These are phyloP conservation scores for Amphiprion clarkii DNA, from an alignment of 2,797 vertebrate species.

Conservation along the genomic window DNA sequence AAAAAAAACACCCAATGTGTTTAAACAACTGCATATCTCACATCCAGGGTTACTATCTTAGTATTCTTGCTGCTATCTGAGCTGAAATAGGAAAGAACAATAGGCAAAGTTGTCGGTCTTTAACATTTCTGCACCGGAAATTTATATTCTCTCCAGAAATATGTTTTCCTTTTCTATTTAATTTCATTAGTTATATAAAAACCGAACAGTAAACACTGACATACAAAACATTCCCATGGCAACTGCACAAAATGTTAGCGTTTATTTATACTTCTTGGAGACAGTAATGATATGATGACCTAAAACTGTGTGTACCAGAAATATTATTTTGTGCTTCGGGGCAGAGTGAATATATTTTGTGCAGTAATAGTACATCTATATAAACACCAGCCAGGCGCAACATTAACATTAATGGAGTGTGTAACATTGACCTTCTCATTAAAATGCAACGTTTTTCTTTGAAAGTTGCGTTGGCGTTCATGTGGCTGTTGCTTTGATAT, in stretches of 20 bases:
- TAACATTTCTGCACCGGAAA: neutral
- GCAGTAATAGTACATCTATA: neutral
- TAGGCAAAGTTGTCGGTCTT: neutral
- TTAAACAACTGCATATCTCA: too few species aligned
- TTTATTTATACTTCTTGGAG: neutral
- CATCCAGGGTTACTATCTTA: too few species aligned
- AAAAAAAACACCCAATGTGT: too few species aligned
- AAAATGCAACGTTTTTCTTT: too few species aligned
- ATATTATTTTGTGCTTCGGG: neutral
- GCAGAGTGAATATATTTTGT: neutral
- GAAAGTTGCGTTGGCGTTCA: too few species aligned
- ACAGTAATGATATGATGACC: too few species aligned
- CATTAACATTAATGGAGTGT: too few species aligned
- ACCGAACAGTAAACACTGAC: neutral
- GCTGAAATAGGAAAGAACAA: neutral
- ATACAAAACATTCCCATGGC: neutral
- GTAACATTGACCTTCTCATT: too few species aligned
- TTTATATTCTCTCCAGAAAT: neutral
- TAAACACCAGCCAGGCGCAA: too few species aligned
- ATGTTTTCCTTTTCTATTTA: neutral
- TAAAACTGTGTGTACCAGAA: neutral
- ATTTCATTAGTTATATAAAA: neutral
- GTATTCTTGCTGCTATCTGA: too few species aligned
- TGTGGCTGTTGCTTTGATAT: too few species aligned
- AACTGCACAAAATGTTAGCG: neutral